Conservation (phyloP, 2,113 vertebrate genomes). For the Sakesphorus luctuosus region DNA sequence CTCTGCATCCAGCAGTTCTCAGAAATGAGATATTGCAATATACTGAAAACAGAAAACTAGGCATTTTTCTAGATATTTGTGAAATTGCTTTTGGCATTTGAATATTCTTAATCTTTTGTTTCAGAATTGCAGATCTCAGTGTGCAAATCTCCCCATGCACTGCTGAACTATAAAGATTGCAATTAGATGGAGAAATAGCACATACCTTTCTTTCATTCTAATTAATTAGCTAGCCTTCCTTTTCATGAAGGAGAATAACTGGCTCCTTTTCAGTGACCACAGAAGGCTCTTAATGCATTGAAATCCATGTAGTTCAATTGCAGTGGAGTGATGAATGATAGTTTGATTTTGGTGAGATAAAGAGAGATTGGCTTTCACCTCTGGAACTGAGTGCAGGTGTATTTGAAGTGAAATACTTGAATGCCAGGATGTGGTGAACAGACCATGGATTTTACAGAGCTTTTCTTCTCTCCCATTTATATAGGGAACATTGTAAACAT, state of each 20-base stretch:
- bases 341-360: background rate
- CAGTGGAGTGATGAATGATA: background rate
- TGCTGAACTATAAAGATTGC: background rate
- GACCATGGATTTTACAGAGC: background rate
- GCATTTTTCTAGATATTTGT: background rate
- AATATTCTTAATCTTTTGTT: background rate
- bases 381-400: background rate
- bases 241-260: background rate
- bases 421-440: background rate
- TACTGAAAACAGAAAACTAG: background rate
- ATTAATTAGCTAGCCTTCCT: constrained; percentile 15
- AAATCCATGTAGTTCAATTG: background rate
- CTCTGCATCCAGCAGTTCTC: background rate
- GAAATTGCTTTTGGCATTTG: background rate
- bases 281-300: background rate
- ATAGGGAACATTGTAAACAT: background rate
- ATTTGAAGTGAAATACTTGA: constrained; percentile 17
- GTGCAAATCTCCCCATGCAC: background rate
- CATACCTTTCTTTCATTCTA: background rate
- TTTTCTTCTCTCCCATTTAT: background rate
- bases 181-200: background rate
- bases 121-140: background rate
- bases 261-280: constrained; percentile 11
- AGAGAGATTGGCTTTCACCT: constrained; percentile 27
- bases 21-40: background rate